These are phyloP conservation scores for Elegia similella DNA, from an alignment of 2,888 invertebrate genomes.

Conservation along the genomic window DNA sequence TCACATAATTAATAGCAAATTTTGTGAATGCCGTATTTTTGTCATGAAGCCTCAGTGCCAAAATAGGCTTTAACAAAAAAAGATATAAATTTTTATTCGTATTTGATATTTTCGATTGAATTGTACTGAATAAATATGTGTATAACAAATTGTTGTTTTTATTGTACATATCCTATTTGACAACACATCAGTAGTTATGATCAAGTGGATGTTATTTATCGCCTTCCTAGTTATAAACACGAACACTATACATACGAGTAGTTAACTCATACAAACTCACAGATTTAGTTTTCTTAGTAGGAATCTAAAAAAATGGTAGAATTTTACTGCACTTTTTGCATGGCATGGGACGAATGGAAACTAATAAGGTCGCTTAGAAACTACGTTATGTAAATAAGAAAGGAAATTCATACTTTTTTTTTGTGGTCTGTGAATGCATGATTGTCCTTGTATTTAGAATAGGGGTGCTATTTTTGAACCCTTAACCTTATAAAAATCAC, in stretches of 20 bases:
- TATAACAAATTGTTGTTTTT: constrained; percentile 37
- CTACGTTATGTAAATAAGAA: neutral
- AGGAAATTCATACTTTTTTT: neutral
- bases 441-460: too few relatives aligned
- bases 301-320: neutral
- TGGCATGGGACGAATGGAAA: neutral
- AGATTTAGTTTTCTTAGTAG: too few relatives aligned
- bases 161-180: constrained; percentile 15
- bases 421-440: neutral
- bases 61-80: neutral
- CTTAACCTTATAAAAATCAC: too few relatives aligned
- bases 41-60: constrained; percentile 3
- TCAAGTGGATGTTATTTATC: too few relatives aligned
- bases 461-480: too few relatives aligned
- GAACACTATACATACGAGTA: too few relatives aligned
- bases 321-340: neutral
- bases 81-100: neutral
- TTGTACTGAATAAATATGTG: constrained; percentile 47
- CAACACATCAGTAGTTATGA: neutral
- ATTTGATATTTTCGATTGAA: neutral
- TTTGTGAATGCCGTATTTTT: neutral
- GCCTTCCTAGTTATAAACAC: too few relatives aligned
- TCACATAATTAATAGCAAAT: neutral
- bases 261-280: too few relatives aligned
- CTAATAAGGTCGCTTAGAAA: neutral